Conservation (phyloP, 2,113 vertebrate species). For the Ophthalmolycus amberensis region DNA sequence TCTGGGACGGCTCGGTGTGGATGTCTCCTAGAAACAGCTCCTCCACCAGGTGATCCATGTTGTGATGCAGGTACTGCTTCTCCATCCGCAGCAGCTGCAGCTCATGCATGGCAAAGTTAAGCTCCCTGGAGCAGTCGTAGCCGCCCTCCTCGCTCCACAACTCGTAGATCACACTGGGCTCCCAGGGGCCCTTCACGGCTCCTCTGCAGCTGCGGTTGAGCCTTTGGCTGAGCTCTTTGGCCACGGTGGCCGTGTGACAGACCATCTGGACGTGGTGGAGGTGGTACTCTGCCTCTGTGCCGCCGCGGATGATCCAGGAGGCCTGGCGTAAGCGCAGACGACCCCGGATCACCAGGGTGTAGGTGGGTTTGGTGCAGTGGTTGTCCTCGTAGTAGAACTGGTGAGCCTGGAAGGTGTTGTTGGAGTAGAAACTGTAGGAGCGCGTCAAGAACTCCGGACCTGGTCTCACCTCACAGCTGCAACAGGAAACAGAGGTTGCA, state of each 20-base stretch:
- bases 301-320: conserved; percentile 96
- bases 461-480: conserved; percentile 94
- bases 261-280: conserved; percentile 88
- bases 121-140: conserved; percentile 88
- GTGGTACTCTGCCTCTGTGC: conserved; percentile 94
- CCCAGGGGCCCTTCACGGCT: conserved; percentile 81
- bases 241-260: conserved; percentile 85
- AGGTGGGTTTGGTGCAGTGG: conserved; percentile 80
- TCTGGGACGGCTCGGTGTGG: conserved; percentile 91
- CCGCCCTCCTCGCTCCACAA: conserved; percentile 89
- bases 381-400: conserved; percentile 83
- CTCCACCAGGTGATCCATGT: conserved; percentile 92
- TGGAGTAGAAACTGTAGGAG: conserved; percentile 94
- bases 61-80: conserved; percentile 93
- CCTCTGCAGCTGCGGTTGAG: conserved; percentile 87
- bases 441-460: conserved; percentile 96
- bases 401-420: conserved; percentile 86
- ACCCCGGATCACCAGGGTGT: conserved; percentile 85
- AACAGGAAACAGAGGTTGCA: conserved; percentile 10
- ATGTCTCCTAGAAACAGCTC: conserved; percentile 96
- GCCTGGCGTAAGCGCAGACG: conserved; percentile 92
- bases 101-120: conserved; percentile 97
- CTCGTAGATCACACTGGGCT: conserved; percentile 85
- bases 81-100: conserved; percentile 94
- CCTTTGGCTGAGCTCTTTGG: conserved; percentile 85